Percentiles rank a stretch among this genome's conserved stretches.
Conservation (phyloP, 1,140 invertebrate genomes). For the Eupristina koningsbergeri region DNA sequence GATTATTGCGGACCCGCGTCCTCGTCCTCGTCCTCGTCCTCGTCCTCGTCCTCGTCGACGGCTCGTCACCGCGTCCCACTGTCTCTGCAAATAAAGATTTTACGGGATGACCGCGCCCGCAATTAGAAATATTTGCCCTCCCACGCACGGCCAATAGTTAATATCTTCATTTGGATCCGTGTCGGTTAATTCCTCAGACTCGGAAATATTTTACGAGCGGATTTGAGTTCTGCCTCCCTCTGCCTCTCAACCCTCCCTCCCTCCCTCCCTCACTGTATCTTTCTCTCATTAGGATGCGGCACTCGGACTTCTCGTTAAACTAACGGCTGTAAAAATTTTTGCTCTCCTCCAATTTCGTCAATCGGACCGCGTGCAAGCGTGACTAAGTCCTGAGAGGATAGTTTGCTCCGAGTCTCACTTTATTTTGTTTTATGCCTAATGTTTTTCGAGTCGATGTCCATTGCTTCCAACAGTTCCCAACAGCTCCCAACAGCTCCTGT, state of each 20-base stretch:
- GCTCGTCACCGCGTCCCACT: conserved; percentile 13
- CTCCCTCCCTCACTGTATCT: no score
- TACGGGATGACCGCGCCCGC: conserved; percentile 57
- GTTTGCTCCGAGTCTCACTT: neutral
- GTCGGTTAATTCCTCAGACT: conserved; percentile 36
- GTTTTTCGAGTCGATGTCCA: neutral
- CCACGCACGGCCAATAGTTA: conserved; percentile 53
- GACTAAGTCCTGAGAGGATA: neutral
- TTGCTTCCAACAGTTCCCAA: no score
- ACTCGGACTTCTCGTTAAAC: conserved; percentile 30
- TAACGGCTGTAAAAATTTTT: conserved; percentile 42
- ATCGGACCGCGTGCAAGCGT: neutral
- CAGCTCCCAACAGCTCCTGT: no score
- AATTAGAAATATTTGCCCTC: conserved; percentile 66
- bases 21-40: neutral
- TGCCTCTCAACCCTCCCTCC: no score
- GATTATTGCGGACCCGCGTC: neutral
- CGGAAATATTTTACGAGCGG: conserved; percentile 58
- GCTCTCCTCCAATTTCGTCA: neutral
- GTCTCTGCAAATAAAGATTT: conserved; percentile 62
- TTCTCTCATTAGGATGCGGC: conserved; percentile 37
- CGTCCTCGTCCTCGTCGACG: neutral
- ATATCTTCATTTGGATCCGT: conserved; percentile 61
- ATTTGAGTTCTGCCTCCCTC: neutral
- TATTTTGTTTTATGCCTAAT: neutral